These are phyloP conservation scores for Cephalotes varians DNA, from an alignment of 2,888 invertebrate genomes.

Conservation along the genomic window DNA sequence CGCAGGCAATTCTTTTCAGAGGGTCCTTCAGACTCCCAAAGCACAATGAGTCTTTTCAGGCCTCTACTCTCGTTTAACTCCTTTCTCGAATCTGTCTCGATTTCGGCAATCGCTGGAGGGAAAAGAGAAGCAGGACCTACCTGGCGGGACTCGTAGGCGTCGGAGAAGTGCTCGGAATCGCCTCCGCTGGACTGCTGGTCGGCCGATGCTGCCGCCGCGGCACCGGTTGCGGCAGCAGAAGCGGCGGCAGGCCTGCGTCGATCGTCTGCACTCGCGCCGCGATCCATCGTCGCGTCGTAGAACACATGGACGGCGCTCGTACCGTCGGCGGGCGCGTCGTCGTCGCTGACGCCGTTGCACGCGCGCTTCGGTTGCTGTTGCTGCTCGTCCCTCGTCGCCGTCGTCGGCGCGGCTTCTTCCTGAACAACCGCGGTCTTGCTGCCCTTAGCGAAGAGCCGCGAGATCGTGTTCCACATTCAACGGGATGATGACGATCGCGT, in stretches of 20 bases:
- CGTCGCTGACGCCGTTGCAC: conserved; percentile 78
- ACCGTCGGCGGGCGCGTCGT: conserved; percentile 69
- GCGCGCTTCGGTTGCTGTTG: conserved; percentile 63
- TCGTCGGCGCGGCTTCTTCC: conserved; percentile 71
- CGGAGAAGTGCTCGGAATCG: conserved; percentile 81
- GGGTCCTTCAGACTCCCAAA: neutral
- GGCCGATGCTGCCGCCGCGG: conserved; percentile 66
- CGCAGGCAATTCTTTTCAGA: neutral
- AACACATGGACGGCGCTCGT: conserved; percentile 84
- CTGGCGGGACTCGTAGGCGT: conserved; percentile 83
- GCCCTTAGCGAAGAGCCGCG: conserved; percentile 83
- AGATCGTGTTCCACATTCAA: conserved; percentile 86
- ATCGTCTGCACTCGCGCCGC: conserved; percentile 83
- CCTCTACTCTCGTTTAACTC: neutral
- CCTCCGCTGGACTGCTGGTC: conserved; percentile 72
- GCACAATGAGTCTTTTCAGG: neutral
- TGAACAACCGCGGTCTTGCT: conserved; percentile 77
- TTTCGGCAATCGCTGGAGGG: neutral
- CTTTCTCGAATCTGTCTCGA: neutral
- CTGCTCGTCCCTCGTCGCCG: conserved; percentile 34
- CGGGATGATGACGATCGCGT: conserved; percentile 63
- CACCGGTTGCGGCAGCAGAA: conserved; percentile 43
- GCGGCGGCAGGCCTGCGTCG: conserved; percentile 81
- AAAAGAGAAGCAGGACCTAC: conserved; percentile 69
- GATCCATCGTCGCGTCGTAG: conserved; percentile 83